Evolutionary conservation across 2,888 invertebrate genomes (phyloP).

Genomic region (Hoplodrina ambigua): DNA sequence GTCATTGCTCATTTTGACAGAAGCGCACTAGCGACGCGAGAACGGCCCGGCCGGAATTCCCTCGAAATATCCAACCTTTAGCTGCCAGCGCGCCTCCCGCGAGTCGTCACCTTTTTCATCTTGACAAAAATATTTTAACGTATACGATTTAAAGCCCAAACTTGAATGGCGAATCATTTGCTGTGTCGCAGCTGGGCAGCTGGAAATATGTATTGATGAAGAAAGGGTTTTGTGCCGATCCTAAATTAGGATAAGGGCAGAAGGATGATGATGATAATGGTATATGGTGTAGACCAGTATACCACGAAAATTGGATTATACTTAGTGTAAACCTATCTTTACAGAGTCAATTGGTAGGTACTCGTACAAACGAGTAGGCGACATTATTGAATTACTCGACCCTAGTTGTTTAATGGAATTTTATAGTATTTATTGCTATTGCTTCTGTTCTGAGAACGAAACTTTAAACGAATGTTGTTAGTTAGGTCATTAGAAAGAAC

Average conservation of each 20-base stretch:
- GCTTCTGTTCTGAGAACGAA: constrained; percentile 12
- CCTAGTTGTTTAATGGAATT: constrained; percentile 23
- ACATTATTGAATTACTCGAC: constrained; percentile 24
- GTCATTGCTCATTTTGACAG: too few species aligned
- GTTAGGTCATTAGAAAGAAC: not conserved
- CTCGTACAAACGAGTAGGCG: constrained; percentile 17
- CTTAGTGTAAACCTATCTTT: not conserved
- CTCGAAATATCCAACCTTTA: too few species aligned
- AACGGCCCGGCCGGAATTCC: too few species aligned
- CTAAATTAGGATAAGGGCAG: not conserved
- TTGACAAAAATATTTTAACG: too few species aligned
- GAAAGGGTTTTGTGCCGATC: not conserved
- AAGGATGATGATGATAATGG: not conserved
- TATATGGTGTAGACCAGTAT: not conserved
- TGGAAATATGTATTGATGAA: not conserved
- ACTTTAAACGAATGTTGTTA: constrained; percentile 9
- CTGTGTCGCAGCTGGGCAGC: too few species aligned
- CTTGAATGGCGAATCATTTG: too few species aligned
- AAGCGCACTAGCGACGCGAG: too few species aligned
- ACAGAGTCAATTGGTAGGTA: constrained; percentile 22
- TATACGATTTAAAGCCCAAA: too few species aligned
- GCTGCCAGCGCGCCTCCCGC: too few species aligned
- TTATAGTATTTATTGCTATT: constrained; percentile 13
- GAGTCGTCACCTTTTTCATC: too few species aligned
- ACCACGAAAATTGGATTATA: not conserved